Percentiles rank a stretch among this genome's conserved stretches.
Conservation (phyloP, 2,797 vertebrate genomes). For the Falco naumanni region DNA sequence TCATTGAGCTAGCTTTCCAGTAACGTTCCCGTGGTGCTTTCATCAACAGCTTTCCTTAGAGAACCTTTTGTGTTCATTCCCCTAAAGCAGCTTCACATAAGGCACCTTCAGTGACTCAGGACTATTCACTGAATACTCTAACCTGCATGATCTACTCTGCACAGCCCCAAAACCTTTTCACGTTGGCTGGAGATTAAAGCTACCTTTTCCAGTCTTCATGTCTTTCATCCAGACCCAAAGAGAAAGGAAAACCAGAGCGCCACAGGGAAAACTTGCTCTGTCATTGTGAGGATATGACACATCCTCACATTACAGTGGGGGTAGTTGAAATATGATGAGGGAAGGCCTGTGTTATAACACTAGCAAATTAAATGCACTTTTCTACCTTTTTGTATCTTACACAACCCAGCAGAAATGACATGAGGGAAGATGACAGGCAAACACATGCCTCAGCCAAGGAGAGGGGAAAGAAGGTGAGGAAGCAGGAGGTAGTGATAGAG, state of each 20-base stretch:
- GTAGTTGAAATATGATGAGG: neutral
- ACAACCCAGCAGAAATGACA: constrained; percentile 26
- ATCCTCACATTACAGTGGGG: neutral
- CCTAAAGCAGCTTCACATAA: neutral
- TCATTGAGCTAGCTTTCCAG: neutral
- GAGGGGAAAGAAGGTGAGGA: constrained; percentile 61
- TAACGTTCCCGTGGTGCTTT: neutral
- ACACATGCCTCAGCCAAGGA: constrained; percentile 32
- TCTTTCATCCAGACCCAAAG: neutral
- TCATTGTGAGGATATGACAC: neutral
- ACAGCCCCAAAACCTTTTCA: neutral
- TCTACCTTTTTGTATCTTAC: constrained; percentile 19
- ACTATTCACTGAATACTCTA: neutral
- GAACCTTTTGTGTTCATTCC: neutral
- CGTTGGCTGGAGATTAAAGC: neutral
- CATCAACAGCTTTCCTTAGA: neutral
- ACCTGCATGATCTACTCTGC: neutral
- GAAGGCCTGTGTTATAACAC: neutral
- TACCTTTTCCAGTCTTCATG: neutral
- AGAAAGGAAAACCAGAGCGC: neutral
- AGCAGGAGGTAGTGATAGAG: constrained; percentile 55
- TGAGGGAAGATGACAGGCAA: constrained; percentile 39
- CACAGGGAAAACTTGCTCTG: neutral
- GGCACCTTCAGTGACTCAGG: neutral
- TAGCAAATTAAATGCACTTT: constrained; percentile 38